A percentile compares a stretch with the other conserved stretches of the same genome.
Conservation (phyloP, 2,797 vertebrate species). For the Sebastes matsubarae region DNA sequence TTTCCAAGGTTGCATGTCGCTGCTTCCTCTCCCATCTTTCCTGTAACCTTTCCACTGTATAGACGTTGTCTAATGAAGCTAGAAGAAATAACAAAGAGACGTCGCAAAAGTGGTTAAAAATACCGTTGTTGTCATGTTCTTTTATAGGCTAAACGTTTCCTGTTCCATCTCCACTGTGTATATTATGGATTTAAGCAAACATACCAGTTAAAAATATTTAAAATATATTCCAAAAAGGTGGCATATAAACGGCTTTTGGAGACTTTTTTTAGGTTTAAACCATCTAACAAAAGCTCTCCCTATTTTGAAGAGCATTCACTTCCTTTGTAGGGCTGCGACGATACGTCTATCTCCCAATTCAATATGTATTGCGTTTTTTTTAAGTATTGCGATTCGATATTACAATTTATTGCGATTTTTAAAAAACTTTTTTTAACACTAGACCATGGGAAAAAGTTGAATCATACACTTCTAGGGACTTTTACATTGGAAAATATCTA, state of each 20-base stretch:
- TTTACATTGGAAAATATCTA: too few relatives aligned
- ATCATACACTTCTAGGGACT: too few relatives aligned
- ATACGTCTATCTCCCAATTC: too few relatives aligned
- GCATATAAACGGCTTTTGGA: background rate
- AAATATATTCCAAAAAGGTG: background rate
- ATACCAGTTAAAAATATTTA: background rate
- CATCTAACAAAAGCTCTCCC: background rate
- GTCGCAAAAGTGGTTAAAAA: background rate
- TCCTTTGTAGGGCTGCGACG: background rate
- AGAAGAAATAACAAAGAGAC: background rate
- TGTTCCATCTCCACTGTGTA: background rate
- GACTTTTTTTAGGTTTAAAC: too few relatives aligned
- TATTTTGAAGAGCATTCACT: conserved; percentile 17
- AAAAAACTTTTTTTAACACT: too few relatives aligned
- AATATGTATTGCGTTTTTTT: too few relatives aligned
- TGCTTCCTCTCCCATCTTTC: conserved; percentile 20
- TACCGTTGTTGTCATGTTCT: background rate
- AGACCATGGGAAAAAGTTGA: too few relatives aligned
- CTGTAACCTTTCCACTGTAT: conserved; percentile 11
- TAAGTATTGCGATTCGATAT: too few relatives aligned
- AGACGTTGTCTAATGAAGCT: conserved; percentile 22
- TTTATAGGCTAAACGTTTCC: background rate
- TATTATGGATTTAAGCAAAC: background rate
- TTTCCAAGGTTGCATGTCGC: conserved; percentile 35
- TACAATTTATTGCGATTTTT: too few relatives aligned